phyloP scores from a whole-genome alignment of 2,888 invertebrate genomes.

The Tuberolachnus salignus region DNA sequence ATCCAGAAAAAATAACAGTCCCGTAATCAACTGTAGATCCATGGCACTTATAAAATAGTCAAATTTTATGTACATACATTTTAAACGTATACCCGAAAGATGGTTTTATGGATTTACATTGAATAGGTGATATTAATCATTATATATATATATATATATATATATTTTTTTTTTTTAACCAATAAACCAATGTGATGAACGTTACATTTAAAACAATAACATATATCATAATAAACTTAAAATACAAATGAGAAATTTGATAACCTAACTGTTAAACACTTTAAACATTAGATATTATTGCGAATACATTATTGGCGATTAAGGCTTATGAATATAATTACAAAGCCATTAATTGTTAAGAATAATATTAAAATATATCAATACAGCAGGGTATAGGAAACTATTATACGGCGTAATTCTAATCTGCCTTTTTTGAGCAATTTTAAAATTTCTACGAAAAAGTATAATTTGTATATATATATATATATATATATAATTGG shows the following conservation, averaged over 20 bases:
- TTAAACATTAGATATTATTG: conserved; percentile 21
- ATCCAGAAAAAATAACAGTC: conserved; percentile 43
- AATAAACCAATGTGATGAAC: conserved; percentile 21
- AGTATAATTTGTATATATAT: not conserved
- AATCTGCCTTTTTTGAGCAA: conserved; percentile 29
- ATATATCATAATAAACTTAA: not conserved
- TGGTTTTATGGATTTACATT: conserved; percentile 11
- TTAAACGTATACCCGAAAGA: not conserved
- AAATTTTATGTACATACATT: conserved; percentile 28
- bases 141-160: conserved; percentile 9
- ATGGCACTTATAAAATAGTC: conserved; percentile 52
- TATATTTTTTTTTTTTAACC: conserved; percentile 4
- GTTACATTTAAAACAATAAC: not conserved
- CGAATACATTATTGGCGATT: conserved; percentile 18
- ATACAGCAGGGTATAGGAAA: not conserved
- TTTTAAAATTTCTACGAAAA: conserved; percentile 9
- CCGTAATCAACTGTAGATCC: conserved; percentile 48
- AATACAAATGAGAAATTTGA: conserved; percentile 15
- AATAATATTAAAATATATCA: conserved; percentile 8
- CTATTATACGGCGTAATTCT: not conserved
- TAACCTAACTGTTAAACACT: conserved; percentile 6
- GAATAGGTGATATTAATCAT: not conserved
- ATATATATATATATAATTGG: conserved; percentile 1
- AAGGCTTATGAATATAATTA: not conserved
- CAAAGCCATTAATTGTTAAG: not conserved